Percentiles rank a stretch among this genome's conserved stretches.
phyloP scores from a whole-genome alignment of 2,888 invertebrate genomes.

The Mesodorylaimus sp. region DNA sequence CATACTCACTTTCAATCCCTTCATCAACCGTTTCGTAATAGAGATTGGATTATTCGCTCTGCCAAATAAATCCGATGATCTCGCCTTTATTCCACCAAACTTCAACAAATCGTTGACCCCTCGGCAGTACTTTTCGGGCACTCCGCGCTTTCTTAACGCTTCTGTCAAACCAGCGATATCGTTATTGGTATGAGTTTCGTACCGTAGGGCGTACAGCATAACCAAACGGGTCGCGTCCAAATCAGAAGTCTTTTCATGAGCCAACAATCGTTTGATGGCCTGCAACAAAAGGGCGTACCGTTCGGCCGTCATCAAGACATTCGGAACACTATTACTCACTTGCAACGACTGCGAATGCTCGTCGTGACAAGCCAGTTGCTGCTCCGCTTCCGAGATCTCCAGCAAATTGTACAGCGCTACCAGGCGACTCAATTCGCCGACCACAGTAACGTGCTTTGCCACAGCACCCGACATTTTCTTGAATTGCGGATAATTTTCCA shows the following conservation, averaged over 20 bases:
- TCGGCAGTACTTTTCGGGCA: conserved; percentile 40
- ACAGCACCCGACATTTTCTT: conserved; percentile 59
- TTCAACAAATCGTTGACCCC: conserved; percentile 34
- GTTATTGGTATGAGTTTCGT: conserved; percentile 65
- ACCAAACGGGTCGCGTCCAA: conserved; percentile 70
- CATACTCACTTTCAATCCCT: conserved; percentile 50
- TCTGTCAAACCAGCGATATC: conserved; percentile 57
- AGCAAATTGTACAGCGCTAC: conserved; percentile 59
- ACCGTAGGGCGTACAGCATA: conserved; percentile 75
- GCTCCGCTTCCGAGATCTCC: conserved; percentile 78
- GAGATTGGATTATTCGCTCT: conserved; percentile 51
- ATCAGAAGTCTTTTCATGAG: conserved; percentile 50
- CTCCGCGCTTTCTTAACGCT: conserved; percentile 50
- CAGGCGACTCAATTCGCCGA: conserved; percentile 73
- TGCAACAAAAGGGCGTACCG: conserved; percentile 34
- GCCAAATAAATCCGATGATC: conserved; percentile 62
- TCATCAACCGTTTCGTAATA: conserved; percentile 61
- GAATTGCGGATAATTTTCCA: conserved; percentile 92
- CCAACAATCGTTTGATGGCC: conserved; percentile 58
- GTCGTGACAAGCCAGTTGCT: conserved; percentile 56
- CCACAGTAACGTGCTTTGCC: conserved; percentile 86
- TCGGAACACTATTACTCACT: too few relatives aligned
- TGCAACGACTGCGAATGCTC: conserved; percentile 44
- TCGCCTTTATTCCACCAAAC: conserved; percentile 61
- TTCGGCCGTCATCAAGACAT: too few relatives aligned